Percentiles rank a stretch among this genome's conserved stretches.
Evolutionary conservation across 2,797 vertebrate species (phyloP).

Genomic region (Austrolebias charrua): DNA sequence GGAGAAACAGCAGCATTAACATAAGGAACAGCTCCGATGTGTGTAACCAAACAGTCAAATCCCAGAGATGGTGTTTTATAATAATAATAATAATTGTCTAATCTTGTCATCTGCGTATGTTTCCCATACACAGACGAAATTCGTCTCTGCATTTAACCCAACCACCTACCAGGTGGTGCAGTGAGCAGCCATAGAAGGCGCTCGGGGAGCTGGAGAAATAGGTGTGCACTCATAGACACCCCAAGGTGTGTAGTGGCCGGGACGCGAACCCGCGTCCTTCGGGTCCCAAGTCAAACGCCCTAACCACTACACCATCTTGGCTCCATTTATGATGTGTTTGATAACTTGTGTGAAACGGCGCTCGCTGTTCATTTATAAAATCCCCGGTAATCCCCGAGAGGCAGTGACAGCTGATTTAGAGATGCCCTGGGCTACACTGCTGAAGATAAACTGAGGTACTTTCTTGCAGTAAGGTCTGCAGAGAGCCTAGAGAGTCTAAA

Average conservation of each 20-base stretch:
- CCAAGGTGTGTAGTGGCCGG: too few relatives aligned
- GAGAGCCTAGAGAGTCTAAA: constrained; percentile 79
- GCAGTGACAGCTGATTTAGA: constrained; percentile 66
- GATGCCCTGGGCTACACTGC: constrained; percentile 57
- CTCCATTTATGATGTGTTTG: constrained; percentile 70
- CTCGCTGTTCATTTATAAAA: constrained; percentile 65
- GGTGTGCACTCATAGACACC: too few relatives aligned
- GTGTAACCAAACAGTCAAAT: constrained; percentile 67
- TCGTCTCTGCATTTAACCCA: too few relatives aligned
- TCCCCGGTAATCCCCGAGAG: constrained; percentile 61
- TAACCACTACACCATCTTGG: too few relatives aligned
- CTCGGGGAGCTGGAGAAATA: too few relatives aligned
- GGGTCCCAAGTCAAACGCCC: too few relatives aligned
- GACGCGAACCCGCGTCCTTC: too few relatives aligned
- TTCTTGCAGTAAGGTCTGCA: constrained; percentile 53
- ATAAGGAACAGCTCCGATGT: constrained; percentile 47
- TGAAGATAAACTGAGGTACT: constrained; percentile 64
- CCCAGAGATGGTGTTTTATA: constrained; percentile 67
- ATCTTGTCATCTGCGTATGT: too few relatives aligned
- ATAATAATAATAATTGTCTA: too few relatives aligned
- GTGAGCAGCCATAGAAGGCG: too few relatives aligned
- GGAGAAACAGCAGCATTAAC: constrained; percentile 38
- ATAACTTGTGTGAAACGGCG: constrained; percentile 68
- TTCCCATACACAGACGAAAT: too few relatives aligned
- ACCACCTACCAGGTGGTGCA: too few relatives aligned